These are phyloP conservation scores for Eremophila alpestris DNA, from an alignment of 2,797 vertebrate species.

Conservation along the genomic window DNA sequence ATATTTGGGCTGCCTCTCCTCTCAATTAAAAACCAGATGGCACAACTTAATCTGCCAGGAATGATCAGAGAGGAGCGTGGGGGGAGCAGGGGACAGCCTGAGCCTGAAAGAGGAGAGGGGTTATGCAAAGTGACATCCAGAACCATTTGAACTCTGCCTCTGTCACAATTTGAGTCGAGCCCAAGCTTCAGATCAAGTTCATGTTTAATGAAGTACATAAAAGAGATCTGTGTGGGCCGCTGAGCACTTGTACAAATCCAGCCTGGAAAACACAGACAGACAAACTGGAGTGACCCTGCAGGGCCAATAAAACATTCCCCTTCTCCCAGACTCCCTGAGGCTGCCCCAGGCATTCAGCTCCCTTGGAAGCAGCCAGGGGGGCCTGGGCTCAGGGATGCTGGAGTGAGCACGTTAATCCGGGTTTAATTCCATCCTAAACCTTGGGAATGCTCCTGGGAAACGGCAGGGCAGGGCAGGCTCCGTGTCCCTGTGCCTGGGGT, in stretches of 20 bases:
- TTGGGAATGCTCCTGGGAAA: neutral
- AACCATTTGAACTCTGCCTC: slow-evolving; percentile 39
- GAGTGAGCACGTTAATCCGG: neutral
- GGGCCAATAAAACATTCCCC: neutral
- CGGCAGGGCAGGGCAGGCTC: neutral
- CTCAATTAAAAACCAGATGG: neutral
- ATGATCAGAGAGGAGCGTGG: neutral
- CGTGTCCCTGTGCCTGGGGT: fast-evolving
- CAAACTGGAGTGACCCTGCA: neutral
- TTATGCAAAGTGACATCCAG: slow-evolving; percentile 18
- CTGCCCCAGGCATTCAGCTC: neutral
- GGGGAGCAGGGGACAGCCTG: neutral
- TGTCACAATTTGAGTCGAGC: slow-evolving; percentile 32
- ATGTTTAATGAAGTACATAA: slow-evolving; percentile 25
- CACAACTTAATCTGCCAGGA: neutral
- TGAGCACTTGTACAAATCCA: neutral
- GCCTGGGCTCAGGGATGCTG: neutral
- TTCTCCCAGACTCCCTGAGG: neutral
- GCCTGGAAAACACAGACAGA: slow-evolving; percentile 36
- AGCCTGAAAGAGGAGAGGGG: neutral
- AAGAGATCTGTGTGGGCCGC: neutral
- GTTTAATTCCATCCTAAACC: neutral
- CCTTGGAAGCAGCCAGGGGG: neutral
- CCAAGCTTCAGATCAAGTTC: slow-evolving; percentile 51
- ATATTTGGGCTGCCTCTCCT: neutral